These are phyloP conservation scores for Cerceris ruficornis DNA, from an alignment of 2,888 invertebrate genomes.

Conservation along the genomic window DNA sequence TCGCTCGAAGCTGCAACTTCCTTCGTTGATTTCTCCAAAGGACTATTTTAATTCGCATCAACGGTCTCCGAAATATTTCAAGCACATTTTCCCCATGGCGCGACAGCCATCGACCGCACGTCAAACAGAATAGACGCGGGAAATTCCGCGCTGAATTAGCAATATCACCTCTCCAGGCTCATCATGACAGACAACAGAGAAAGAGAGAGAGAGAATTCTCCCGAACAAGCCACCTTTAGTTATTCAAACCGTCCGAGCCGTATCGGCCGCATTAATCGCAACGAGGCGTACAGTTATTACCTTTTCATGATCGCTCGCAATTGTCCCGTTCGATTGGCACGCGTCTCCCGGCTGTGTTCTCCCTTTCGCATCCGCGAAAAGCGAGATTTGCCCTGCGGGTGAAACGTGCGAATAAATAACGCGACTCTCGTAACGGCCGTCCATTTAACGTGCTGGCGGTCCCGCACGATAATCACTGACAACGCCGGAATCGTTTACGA, in stretches of 20 bases:
- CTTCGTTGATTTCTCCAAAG: too few relatives aligned
- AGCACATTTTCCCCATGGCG: neutral
- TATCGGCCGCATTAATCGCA: slow-evolving; percentile 33
- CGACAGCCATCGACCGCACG: slow-evolving; percentile 8
- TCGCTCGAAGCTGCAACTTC: too few relatives aligned
- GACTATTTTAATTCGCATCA: too few relatives aligned
- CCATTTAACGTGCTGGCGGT: neutral
- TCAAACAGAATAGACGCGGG: neutral
- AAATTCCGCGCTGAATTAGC: slow-evolving; percentile 42
- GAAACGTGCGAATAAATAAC: slow-evolving; percentile 42
- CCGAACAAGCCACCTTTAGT: slow-evolving; percentile 7
- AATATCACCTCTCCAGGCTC: slow-evolving; percentile 33
- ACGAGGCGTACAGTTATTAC: slow-evolving; percentile 43
- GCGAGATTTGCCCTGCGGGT: slow-evolving; percentile 19
- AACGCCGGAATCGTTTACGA: slow-evolving; percentile 2
- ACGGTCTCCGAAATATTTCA: too few relatives aligned
- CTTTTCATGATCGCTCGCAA: slow-evolving; percentile 34
- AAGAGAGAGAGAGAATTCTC: neutral
- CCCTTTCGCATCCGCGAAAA: slow-evolving; percentile 18
- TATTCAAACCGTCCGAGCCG: slow-evolving; percentile 24
- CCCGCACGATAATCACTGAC: slow-evolving; percentile 17
- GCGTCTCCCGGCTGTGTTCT: neutral
- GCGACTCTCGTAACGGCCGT: neutral
- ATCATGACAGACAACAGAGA: neutral
- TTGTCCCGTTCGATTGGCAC: slow-evolving; percentile 4